Evolutionary conservation across 2,888 invertebrate genomes (phyloP), one percentile per base, ranked within the genome.

Genomic region (Hydrotaea diabolus): DNA sequence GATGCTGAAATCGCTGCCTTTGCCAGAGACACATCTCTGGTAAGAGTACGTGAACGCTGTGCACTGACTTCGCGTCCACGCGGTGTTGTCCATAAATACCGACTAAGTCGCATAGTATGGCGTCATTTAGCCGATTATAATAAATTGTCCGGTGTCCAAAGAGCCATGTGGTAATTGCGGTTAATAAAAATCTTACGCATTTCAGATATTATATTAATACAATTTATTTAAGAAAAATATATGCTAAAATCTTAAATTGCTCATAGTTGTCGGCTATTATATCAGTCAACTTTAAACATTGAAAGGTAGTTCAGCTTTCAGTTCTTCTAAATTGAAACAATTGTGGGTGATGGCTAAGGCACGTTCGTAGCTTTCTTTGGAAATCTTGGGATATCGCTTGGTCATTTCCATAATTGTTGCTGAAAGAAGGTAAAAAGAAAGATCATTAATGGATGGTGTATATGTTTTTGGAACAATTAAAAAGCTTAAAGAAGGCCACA

Each of bases 81-180:
- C 85, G 98, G 98, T 85, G 94, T 95, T 84, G 95, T 98, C 0
- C 91, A 93, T 69, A 94, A 96, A 77, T 99, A 97, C 96, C 94
- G 98, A 74, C 91, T 99, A 82, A 98, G 98, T 89, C 94, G 99
- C 89, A 97, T 98, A 86, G 95, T 97, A 5, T 99, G 97, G 94
- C 94, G 99, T 85, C 95, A 97, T 90, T 93, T 98, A 84, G 98
- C 97, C 0, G 99, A 99, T 93, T 96, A 98, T 92, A 99, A 98
- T 92, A 96, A 97, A 92, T 92, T 99, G 53, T 94, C 97, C 19
- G 99, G 99, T 53, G 95, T 98, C 0, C 98, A 98, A 91, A 94
- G 98, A 91, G 98, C 98, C n/a, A 96, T 96, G 94, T 99, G 99
- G 98, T 93, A 92, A 86, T 39, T 39, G 8, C 9, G 39, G 2